Conservation (phyloP, 2,888 invertebrate species). For the Pterostichus niger region DNA sequence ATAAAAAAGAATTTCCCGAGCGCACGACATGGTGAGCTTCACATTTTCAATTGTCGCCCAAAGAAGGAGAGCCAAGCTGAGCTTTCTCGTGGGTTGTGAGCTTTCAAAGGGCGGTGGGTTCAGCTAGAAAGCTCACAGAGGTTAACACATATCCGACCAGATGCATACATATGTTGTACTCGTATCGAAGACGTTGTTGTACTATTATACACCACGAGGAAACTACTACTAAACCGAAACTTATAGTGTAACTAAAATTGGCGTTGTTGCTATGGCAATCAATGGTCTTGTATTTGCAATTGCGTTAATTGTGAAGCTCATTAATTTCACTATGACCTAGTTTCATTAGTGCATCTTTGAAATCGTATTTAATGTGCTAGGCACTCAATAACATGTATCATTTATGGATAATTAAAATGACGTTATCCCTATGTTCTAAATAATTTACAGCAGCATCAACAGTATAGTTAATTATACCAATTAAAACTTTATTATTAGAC, state of each 20-base stretch:
- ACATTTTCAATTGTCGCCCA: constrained; percentile 50
- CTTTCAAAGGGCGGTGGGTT: constrained; percentile 25
- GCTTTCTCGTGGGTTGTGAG: constrained; percentile 10
- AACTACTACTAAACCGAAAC: background rate
- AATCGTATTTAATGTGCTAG: background rate
- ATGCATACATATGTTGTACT: background rate
- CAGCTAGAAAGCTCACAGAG: background rate
- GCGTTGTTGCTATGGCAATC: constrained; percentile 21
- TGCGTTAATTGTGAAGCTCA: constrained; percentile 38
- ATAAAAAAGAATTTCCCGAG: constrained; percentile 24
- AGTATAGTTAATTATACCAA: background rate
- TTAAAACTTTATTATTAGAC: background rate
- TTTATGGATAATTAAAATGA: background rate
- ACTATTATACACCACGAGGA: constrained; percentile 7
- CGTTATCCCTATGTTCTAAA: background rate
- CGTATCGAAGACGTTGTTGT: constrained; percentile 17
- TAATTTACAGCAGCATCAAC: background rate
- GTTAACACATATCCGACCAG: background rate
- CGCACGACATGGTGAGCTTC: constrained; percentile 34
- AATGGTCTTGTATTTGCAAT: constrained; percentile 10
- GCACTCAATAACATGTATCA: background rate
- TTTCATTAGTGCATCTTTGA: constrained; percentile 25
- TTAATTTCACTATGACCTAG: constrained; percentile 32
- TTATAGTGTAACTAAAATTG: constrained; percentile 9
- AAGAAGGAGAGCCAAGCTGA: constrained; percentile 5